Evolutionary conservation across 2,888 invertebrate species (phyloP).

Genomic region (Machimus rusticus): DNA sequence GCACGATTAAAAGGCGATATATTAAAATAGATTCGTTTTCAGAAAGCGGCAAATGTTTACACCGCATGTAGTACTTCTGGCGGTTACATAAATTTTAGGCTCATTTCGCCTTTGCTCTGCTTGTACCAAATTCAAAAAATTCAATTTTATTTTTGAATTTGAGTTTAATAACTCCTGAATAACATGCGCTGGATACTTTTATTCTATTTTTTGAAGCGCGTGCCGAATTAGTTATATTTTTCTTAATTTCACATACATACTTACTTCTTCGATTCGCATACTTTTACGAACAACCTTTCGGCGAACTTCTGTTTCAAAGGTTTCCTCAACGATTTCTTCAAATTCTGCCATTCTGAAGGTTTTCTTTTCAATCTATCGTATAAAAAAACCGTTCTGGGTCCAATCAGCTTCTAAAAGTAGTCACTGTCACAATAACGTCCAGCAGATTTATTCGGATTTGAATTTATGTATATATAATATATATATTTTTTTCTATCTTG

Average conservation of each 20-base stretch:
- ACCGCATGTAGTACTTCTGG: constrained; percentile 29
- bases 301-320: constrained; percentile 54
- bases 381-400: neutral
- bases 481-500: neutral
- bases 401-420: neutral
- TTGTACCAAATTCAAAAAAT: neutral
- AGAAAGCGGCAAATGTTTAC: constrained; percentile 18
- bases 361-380: neutral
- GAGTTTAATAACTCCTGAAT: neutral
- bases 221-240: neutral
- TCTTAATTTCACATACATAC: constrained; percentile 34
- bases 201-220: neutral
- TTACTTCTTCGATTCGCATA: constrained; percentile 52
- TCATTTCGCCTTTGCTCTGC: neutral
- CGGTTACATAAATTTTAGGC: constrained; percentile 32
- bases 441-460: neutral
- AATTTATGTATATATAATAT: neutral
- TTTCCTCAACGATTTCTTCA: constrained; percentile 56
- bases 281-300: constrained; percentile 62
- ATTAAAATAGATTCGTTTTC: constrained; percentile 44
- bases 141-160: constrained; percentile 14
- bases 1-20: constrained; percentile 44
- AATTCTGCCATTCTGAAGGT: constrained; percentile 58
- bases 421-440: neutral
- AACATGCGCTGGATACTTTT: neutral